Evolutionary conservation across 2,888 invertebrate species (phyloP), one percentile per base, ranked within the genome.

Genomic region (Polylopha cassiicola): DNA sequence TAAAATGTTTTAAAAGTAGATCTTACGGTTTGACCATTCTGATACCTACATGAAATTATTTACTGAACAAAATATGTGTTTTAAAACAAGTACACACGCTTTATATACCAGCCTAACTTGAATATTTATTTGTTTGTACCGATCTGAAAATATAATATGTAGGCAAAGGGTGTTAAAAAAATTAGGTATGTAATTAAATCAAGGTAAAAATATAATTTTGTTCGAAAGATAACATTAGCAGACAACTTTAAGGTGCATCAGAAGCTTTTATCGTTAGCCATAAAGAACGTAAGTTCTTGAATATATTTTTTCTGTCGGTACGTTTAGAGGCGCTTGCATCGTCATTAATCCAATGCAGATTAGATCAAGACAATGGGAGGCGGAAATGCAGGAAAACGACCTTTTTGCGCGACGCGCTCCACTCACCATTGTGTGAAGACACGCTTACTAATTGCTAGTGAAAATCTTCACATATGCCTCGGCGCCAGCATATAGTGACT

Each of bases 301-400:
- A 36, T 20, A 9, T 30, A 11, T 39, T 39, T 39, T 36, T 37
- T 24, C 37, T 36, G 17, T 36, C 33, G 30, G 36, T 36, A 44
- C 39, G 13, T 26, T 33, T 44, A 33, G 30, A 36, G 43, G 43
- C 31, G 37, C 43, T 38, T 38, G 37, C 46, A 45, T 58, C 47
- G 58, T 68, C 67, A 73, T 67, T 75, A 74, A 76, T 74, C 70
- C 66, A 63, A 65, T 65, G 63, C 61, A 76, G 77, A 78, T 78
- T 65, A 69, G 55, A 65, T 59, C 59, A 47, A 79, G 66, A 84
- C 84, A 81, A 81, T 82, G 58, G 78, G 54, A 73, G 73, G 67
- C 67, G 77, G 80, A 80, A 76, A 81, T 70, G 62, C 58, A 72
- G 53, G 58, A 70, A 68, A 66, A 62, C 56, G 58, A 58, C 53